These are phyloP conservation scores for Anagyrus pseudococci DNA, from an alignment of 2,888 invertebrate species.

Conservation along the genomic window DNA sequence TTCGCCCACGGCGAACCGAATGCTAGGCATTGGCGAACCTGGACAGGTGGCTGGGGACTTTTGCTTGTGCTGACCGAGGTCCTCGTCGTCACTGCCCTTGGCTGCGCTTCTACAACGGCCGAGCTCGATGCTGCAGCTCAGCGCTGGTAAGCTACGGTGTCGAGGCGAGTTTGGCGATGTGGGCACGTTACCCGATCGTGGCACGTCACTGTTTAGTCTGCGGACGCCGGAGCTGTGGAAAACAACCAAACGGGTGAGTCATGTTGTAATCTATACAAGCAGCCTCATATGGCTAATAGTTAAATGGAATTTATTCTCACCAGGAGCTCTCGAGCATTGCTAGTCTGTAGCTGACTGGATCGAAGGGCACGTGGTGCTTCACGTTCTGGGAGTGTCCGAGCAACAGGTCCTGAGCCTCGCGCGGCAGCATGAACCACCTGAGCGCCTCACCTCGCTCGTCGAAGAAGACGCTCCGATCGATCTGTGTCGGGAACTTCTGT, in stretches of 20 bases:
- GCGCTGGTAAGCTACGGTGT: constrained; percentile 73
- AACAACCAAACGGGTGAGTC: not conserved
- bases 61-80: constrained; percentile 40
- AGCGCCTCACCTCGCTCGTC: constrained; percentile 72
- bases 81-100: constrained; percentile 34
- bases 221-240: constrained; percentile 37
- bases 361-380: constrained; percentile 78
- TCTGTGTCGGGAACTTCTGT: constrained; percentile 73
- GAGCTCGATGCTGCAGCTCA: constrained; percentile 41
- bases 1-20: constrained; percentile 75
- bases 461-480: constrained; percentile 77
- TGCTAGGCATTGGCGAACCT: constrained; percentile 61
- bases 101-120: constrained; percentile 17
- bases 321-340: constrained; percentile 31
- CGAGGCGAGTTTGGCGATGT: constrained; percentile 68
- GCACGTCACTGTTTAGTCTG: constrained; percentile 58
- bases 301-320: constrained; percentile 17
- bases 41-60: constrained; percentile 54
- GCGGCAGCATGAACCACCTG: constrained; percentile 89
- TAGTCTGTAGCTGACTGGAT: constrained; percentile 67
- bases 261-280: too few relatives aligned
- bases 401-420: constrained; percentile 81
- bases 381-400: constrained; percentile 78
- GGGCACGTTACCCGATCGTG: constrained; percentile 51
- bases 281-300: too few relatives aligned